phyloP scores from a whole-genome alignment of 2,113 vertebrate species.

The Leptosomus discolor region DNA sequence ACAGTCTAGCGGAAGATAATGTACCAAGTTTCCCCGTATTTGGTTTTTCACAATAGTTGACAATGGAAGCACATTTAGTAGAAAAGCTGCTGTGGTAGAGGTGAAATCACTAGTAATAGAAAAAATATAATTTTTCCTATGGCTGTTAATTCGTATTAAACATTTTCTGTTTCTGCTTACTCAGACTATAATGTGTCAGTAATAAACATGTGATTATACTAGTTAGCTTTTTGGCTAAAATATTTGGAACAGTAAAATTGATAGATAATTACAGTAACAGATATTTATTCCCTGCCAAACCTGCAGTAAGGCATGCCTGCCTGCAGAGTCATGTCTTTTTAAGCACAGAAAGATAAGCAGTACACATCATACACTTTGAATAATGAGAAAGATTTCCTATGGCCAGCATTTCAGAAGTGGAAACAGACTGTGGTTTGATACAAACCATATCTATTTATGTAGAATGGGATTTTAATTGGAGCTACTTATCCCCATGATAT shows the following conservation, averaged over 20 bases:
- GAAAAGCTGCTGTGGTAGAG: not conserved
- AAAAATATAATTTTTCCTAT: not conserved
- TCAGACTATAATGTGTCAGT: not conserved
- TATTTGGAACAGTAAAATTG: constrained; percentile 5
- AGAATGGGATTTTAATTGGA: constrained; percentile 63
- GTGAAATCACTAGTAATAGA: not conserved
- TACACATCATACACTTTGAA: constrained; percentile 5
- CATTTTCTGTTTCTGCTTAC: constrained; percentile 2
- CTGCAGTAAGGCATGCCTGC: constrained; percentile 32
- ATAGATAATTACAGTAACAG: constrained; percentile 35
- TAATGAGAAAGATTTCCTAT: constrained; percentile 50
- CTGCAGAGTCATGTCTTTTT: constrained; percentile 26
- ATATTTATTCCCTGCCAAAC: constrained; percentile 36
- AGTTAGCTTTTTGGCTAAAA: constrained; percentile 37
- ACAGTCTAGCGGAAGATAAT: not conserved
- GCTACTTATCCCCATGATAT: constrained; percentile 39
- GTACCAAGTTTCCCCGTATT: not conserved
- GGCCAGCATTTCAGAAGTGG: constrained; percentile 29
- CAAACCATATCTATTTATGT: constrained; percentile 54
- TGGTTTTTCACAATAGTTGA: not conserved
- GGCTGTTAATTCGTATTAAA: constrained; percentile 23
- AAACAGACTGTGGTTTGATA: constrained; percentile 40
- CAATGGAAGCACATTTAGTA: not conserved
- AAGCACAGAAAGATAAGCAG: constrained; percentile 39
- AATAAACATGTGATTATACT: constrained; percentile 16